Base-by-base conservation (phyloP, 2,113 vertebrate genomes). In the Lates calcarifer region DNA sequence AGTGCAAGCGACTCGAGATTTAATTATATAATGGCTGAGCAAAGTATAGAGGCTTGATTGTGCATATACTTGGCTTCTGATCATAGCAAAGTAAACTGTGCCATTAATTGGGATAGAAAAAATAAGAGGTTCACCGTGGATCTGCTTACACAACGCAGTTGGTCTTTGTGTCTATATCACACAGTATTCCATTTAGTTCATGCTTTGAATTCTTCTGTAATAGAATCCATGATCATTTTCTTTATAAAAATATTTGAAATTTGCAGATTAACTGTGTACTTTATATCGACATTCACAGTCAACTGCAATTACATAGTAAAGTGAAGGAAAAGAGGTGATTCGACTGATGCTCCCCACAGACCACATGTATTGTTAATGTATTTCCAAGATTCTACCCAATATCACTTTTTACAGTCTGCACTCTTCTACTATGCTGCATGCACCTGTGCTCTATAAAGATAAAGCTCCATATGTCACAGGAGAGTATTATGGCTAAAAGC, bases 51-150 rank as follows among this genome's bases (percentile, higher is more conserved):
- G 85, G 53, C 81, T 89, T 87, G 86, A 89, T 89, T 90, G 82
- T 86, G 64, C 71, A 61, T 79, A 73, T 49, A 70, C 58, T 82
- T 91, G 88, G 85, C 84, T 83, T 82, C 69, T 86, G 81, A 91
- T 86, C 87, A 89, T n/a, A 84, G 80, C 47, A 77, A 89, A 91
- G 84, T 87, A 88, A 93, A 92, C 76, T 68, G 64, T 85, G 86
- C 81, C 74, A 84, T 83, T 87, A 90, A 91, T 81, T 91, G 67
- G 77, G 72, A 75, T 71, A 81, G 69, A 63, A 73, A 73, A 60
- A 90, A 71, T 68, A 72, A 89, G 75, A 91, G 73, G 69, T 89
- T 93, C 84, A 82, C 81, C 67, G 71, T 67, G 78, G 81, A 91
- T 90, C 70, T 85, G 60, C 75, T 87, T 83, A 81, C 74, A 90